Evolutionary conservation across 2,113 vertebrate species (phyloP).

Genomic region (Amblyopsis rosae): DNA sequence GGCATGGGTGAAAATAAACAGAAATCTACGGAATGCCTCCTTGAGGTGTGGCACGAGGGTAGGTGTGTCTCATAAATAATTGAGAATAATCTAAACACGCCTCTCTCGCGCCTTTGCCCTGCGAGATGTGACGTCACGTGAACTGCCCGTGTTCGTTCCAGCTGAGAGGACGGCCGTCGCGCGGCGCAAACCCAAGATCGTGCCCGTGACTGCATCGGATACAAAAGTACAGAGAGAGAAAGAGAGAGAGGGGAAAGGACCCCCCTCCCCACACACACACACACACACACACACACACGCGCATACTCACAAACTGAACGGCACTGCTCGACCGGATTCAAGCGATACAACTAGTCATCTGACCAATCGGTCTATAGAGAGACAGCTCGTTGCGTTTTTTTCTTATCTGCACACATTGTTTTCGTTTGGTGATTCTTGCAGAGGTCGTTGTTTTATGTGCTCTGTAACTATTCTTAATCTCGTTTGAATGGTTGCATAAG

Average conservation of each 20-base stretch:
- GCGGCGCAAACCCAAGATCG: conserved; percentile 64
- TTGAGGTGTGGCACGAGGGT: conserved; percentile 65
- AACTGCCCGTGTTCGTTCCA: conserved; percentile 79
- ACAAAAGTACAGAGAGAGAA: conserved; percentile 55
- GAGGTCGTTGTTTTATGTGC: conserved; percentile 23
- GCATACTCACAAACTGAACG: conserved; percentile 23
- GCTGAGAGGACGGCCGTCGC: conserved; percentile 72
- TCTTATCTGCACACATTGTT: conserved; percentile 24
- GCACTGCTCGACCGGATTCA: conserved; percentile 46
- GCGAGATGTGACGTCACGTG: conserved; percentile 78
- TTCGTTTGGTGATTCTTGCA: conserved; percentile 38
- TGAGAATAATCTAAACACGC: conserved; percentile 15
- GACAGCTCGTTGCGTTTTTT: conserved; percentile 32
- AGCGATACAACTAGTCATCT: conserved; percentile 73
- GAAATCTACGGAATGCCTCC: conserved; percentile 15
- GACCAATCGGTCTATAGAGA: conserved; percentile 54
- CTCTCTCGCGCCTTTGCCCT: conserved; percentile 36
- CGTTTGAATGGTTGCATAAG: conserved; percentile 10
- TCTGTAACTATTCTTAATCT: conserved; percentile 13
- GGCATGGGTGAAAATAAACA: conserved; percentile 49
- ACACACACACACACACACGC: conserved; percentile 14
- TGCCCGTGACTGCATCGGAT: conserved; percentile 72
- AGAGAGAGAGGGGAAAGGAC: conserved; percentile 60
- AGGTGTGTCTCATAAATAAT: conserved; percentile 74
- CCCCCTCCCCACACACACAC: conserved; percentile 29